These are phyloP conservation scores for Stegastes partitus DNA, from an alignment of 2,113 vertebrate species.

Conservation along the genomic window DNA sequence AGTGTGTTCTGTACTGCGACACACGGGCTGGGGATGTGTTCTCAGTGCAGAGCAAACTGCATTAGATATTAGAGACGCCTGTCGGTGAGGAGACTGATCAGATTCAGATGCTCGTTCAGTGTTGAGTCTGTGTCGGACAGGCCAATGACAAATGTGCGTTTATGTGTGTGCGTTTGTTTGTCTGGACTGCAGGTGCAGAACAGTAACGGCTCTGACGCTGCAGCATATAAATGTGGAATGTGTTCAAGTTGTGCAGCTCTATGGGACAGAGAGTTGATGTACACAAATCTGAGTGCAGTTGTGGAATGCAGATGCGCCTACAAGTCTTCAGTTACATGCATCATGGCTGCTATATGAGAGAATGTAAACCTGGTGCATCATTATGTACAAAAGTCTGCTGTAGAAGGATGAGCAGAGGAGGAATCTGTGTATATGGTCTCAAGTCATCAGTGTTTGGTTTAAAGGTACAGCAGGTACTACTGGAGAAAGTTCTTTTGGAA, in stretches of 20 bases:
- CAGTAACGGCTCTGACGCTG: slow-evolving; percentile 25
- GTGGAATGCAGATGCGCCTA: slow-evolving; percentile 7
- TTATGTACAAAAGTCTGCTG: not conserved
- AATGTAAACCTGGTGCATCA: not conserved
- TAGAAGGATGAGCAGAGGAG: not conserved
- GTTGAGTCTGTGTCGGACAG: slow-evolving; percentile 44
- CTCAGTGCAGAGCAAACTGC: slow-evolving; percentile 8
- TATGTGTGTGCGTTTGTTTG: slow-evolving; percentile 11
- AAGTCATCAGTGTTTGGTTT: slow-evolving; percentile 1
- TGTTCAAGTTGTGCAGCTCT: slow-evolving; percentile 35
- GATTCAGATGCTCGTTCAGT: not conserved
- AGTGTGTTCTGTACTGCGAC: slow-evolving; percentile 55
- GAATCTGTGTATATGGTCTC: not conserved
- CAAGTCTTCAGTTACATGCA: slow-evolving; percentile 8
- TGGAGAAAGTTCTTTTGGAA: not conserved
- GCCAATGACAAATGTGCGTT: slow-evolving; percentile 57
- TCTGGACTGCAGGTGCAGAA: slow-evolving; percentile 47
- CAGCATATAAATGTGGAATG: slow-evolving; percentile 30
- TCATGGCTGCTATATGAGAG: slow-evolving; percentile 9
- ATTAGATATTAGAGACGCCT: not conserved
- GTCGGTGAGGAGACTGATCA: not conserved
- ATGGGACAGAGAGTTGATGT: slow-evolving; percentile 30
- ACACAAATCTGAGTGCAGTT: not conserved
- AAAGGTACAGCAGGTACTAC: not conserved
- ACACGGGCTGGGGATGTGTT: slow-evolving; percentile 31